Evolutionary conservation across 2,113 vertebrate genomes (phyloP), one percentile per base, ranked within the genome.

Genomic region (Pseudorectes ferrugineus): DNA sequence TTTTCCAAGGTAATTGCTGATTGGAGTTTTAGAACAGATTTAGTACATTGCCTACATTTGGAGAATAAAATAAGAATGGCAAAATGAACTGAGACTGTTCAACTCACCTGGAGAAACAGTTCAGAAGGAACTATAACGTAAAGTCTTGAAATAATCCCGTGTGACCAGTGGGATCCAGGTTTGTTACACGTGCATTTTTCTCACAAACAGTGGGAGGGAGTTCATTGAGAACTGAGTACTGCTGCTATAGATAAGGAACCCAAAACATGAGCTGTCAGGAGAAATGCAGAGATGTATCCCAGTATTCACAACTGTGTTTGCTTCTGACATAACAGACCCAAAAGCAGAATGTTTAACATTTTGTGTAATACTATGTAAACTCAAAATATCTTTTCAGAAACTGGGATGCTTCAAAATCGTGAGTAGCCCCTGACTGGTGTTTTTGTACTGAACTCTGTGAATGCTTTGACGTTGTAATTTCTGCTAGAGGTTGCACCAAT

Each of bases 1-100:
- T 93, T 97, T 97, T 93, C 83, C 48, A 59, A 77, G 80, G 79
- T 95, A 88, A 85, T 79, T 74, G 63, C 59, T 95, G 82, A 75
- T 62, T 96, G 55, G 43, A 40, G 40, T 89, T 95, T 76, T 83
- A 70, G 42, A 87, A 42, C 79, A 92, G 42, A 63, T 90, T 74
- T 88, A 72, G 35, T 18, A 18, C 33, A 28, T 61, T 43, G 62
- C 77, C 90, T 95, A 6, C 65, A 43, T 90, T 22, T 92, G 51
- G 90, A 91, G 83, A 59, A 51, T 80, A 43, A 93, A 92, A 17
- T 23, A 61, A 88, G 80, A 82, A 58, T 26, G 83, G 72, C 89
- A 77, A 40, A 95, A 63, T 75, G 74, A 91, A 74, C 62, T 48
- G 73, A 82, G 68, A 29, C 13, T 67, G 52, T 70, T 70, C 8